Evolutionary conservation across 1,140 invertebrate species (phyloP).

Genomic region (Drosophila erecta): DNA sequence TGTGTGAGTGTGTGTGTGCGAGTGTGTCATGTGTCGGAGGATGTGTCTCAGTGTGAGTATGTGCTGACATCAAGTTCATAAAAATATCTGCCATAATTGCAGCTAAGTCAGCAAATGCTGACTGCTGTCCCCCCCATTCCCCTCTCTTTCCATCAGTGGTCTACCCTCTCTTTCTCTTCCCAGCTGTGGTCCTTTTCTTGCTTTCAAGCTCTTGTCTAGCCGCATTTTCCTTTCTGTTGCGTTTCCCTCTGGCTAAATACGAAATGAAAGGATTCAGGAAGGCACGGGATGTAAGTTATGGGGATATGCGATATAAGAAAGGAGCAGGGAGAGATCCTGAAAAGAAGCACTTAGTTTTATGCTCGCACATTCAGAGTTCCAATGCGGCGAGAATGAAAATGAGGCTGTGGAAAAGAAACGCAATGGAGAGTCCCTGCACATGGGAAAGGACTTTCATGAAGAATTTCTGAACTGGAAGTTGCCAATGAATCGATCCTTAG

Average conservation of each 20-base stretch:
- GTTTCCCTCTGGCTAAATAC: slow-evolving; percentile 54
- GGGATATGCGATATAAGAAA: slow-evolving; percentile 4
- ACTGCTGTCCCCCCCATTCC: slow-evolving; percentile 16
- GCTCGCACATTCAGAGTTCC: slow-evolving; percentile 47
- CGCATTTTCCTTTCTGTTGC: slow-evolving; percentile 52
- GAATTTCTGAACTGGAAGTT: background rate
- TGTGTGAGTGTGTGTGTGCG: slow-evolving; percentile 18
- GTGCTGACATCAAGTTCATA: slow-evolving; percentile 64
- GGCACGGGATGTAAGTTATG: slow-evolving; percentile 38
- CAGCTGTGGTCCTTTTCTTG: slow-evolving; percentile 1
- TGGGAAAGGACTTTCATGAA: background rate
- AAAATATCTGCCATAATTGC: slow-evolving; percentile 69
- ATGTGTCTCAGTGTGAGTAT: slow-evolving; percentile 30
- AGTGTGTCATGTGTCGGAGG: slow-evolving; percentile 14
- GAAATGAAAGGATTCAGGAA: slow-evolving; percentile 70
- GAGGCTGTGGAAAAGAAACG: slow-evolving; percentile 15
- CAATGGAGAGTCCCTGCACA: background rate
- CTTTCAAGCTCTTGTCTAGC: slow-evolving; percentile 25
- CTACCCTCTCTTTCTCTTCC: background rate
- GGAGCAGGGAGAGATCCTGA: slow-evolving; percentile 15
- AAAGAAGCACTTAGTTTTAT: slow-evolving; percentile 67
- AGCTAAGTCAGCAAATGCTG: slow-evolving; percentile 66
- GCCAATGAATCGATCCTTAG: background rate
- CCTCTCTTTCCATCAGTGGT: background rate
- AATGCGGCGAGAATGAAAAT: slow-evolving; percentile 51